A percentile compares a stretch with the other conserved stretches of the same genome.
These are phyloP conservation scores for Mus caroli DNA, from an alignment of 2,797 vertebrate species.

Conservation along the genomic window DNA sequence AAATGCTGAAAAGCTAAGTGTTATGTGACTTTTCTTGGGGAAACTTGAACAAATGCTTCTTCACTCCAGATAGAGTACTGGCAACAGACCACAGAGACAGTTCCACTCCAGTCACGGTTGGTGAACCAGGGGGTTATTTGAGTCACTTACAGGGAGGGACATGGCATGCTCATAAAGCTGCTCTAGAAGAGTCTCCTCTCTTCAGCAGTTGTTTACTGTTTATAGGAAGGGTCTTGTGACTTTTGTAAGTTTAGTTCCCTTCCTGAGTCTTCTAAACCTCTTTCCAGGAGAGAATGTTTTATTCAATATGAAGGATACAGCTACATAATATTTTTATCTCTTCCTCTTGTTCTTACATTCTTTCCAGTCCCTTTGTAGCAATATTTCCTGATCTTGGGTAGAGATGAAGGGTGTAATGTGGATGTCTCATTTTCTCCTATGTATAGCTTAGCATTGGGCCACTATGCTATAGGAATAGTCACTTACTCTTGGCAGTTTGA, in stretches of 20 bases:
- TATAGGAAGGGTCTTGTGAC: neutral
- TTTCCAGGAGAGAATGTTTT: neutral
- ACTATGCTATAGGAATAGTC: neutral
- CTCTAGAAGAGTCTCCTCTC: neutral
- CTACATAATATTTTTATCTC: neutral
- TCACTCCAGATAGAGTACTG: neutral
- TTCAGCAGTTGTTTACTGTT: neutral
- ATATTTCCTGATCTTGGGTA: neutral
- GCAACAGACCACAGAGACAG: neutral
- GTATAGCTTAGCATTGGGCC: neutral
- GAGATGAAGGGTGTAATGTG: neutral
- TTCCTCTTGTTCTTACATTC: neutral
- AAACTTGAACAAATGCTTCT: neutral
- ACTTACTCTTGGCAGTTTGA: neutral
- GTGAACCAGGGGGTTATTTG: neutral
- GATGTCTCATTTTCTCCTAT: neutral
- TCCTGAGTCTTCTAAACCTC: neutral
- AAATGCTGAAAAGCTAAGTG: neutral
- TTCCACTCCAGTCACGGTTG: neutral
- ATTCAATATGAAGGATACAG: neutral
- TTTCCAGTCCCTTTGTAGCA: neutral
- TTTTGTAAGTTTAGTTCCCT: neutral
- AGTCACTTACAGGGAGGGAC: neutral
- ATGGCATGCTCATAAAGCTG: neutral
- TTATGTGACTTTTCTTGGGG: neutral